Evolutionary conservation across 2,113 vertebrate species (phyloP).

Genomic region (Porphyrio hochstetteri): DNA sequence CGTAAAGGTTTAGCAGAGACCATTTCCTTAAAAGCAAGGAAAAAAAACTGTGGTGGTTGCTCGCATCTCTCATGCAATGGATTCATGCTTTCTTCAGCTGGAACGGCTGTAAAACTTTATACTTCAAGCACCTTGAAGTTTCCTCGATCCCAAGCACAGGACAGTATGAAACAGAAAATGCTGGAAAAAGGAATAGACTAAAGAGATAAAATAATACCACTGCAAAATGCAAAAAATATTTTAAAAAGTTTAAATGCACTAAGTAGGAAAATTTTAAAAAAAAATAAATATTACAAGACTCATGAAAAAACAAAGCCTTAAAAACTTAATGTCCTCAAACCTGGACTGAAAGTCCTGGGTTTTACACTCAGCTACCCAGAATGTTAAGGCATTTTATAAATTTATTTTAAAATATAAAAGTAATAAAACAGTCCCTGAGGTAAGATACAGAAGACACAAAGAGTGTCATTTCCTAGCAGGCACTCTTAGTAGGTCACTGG

Average conservation of each 20-base stretch:
- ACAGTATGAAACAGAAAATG: not conserved
- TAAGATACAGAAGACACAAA: not conserved
- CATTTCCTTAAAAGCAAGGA: not conserved
- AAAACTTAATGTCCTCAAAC: not conserved
- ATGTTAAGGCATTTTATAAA: not conserved
- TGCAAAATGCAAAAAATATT: not conserved
- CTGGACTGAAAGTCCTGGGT: not conserved
- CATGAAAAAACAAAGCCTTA: not conserved
- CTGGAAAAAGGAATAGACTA: not conserved
- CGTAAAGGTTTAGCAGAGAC: not conserved
- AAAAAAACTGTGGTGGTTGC: not conserved
- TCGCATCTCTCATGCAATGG: not conserved
- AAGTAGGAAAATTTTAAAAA: not conserved
- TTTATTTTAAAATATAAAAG: not conserved
- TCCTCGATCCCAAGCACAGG: not conserved
- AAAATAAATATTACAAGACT: not conserved
- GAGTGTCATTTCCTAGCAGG: not conserved
- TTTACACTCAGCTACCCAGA: not conserved
- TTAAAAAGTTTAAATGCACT: not conserved
- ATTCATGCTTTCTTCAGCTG: not conserved
- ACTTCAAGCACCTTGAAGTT: not conserved
- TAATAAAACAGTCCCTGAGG: not conserved
- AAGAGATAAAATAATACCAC: not conserved
- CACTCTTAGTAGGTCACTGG: not conserved
- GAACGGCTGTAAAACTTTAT: not conserved